Conservation (phyloP, 2,797 vertebrate genomes). For the Muscicapa comitata region DNA sequence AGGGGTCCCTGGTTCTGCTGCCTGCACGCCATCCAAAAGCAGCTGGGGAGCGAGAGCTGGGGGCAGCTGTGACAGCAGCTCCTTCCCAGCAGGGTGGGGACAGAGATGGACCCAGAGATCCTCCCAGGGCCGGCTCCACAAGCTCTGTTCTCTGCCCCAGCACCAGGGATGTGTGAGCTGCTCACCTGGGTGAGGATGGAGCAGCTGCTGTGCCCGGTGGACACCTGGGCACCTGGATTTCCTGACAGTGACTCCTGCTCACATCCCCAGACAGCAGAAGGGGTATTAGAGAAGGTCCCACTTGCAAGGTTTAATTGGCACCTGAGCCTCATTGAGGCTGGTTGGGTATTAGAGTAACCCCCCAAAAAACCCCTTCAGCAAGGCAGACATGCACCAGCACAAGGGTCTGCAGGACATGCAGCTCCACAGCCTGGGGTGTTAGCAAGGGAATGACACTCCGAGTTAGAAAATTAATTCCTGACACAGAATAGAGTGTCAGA, state of each 20-base stretch:
- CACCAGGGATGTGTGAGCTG: not conserved
- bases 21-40: not conserved
- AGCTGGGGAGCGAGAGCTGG: not conserved
- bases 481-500: not conserved
- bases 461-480: not conserved
- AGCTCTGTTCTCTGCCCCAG: not conserved
- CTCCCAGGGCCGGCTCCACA: not conserved
- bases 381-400: not conserved
- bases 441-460: not conserved
- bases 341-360: not conserved
- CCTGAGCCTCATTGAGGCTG: not conserved
- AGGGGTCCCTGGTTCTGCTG: not conserved
- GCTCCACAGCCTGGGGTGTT: not conserved
- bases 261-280: slow-evolving; percentile 22
- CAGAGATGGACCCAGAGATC: not conserved
- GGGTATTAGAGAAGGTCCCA: not conserved
- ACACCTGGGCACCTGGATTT: too few relatives aligned
- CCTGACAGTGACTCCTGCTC: slow-evolving; percentile 52
- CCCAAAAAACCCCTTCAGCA: not conserved
- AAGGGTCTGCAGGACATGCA: fast-evolving
- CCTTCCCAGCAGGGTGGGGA: not conserved
- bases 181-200: too few relatives aligned
- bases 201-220: too few relatives aligned
- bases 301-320: not conserved
- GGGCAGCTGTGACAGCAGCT: slow-evolving; percentile 22